Evolutionary conservation across 2,797 vertebrate species (phyloP), one percentile per base, ranked within the genome.

Genomic region (Alosa sapidissima): DNA sequence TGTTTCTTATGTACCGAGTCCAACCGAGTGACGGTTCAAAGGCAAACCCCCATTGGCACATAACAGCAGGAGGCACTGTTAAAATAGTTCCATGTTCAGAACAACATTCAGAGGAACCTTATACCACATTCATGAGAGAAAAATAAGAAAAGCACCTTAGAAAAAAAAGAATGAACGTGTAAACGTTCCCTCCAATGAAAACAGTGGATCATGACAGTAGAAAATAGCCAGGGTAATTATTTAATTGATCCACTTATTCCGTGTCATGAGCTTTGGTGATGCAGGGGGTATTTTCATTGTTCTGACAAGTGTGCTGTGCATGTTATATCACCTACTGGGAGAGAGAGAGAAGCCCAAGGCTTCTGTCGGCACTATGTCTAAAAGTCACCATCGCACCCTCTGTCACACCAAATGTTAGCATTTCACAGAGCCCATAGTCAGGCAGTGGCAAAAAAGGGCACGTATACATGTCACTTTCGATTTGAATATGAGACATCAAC

Each of bases 371-470:
- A 81, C 89, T 89, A 83, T 85, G 75, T 90, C 89, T 91, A 92
- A 93, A 95, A 94, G 94, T 94, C 93, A 93, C 88, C 65, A 54
- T 91, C 92, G 91, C 91, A 91, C 91, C 91, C 91, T 90, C 90
- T 92, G 93, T 94, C 93, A 94, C 92, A 92, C 87, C 87, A 89
- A 93, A 93, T 93, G 93, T 91, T 93, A 87, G 89, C 90, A 87
- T 94, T 92, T 91, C 90, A 92, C 90, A 90, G 85, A 93, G 90
- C 90, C 90, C 89, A 92, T 92, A 91, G 91, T 93, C 91, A 92
- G 92, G 92, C 36, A 21, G 72, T 87, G 83, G 68, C 89, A 87
- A 91, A 90, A 93, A 94, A 93, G 93, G 93, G 86, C 93, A 93
- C 81, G 87, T 75, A 90, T 84, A 78, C 72, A 87, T 94, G 94